Base-by-base conservation (phyloP, 2,888 invertebrate species). In the Leptopilina drosophilae region DNA sequence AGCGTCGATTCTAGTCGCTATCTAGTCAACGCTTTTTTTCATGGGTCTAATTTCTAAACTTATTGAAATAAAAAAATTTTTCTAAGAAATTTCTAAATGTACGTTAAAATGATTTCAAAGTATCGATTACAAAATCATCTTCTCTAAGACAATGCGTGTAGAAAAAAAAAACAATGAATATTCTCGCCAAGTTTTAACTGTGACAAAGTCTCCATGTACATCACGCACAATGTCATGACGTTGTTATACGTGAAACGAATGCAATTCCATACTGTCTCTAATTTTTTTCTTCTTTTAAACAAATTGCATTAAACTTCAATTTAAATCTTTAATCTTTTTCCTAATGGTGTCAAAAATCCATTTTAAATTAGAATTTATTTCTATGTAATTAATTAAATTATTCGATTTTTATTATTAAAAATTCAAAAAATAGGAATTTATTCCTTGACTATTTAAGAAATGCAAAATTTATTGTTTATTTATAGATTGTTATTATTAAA, bases 161-260 rank as follows among this genome's bases (percentile, higher is more conserved):
- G 33, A 42, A 33, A 40, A 11, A 49, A 49, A 49, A 56, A 40
- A 9, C 56, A n/a, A 73, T 73, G 53, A 7, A 26, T 12, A 14
- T 15, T 53, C 73, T 56, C 73, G 56, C 26, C n/a, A 73, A 73
- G 40, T 53, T 53, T 49, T 49, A 69, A 56, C 73, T 33, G 73
- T 56, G 69, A 20, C 40, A 75, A 69, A 73, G 62, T 78, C 53
- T 14, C 65, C 53, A 78, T 75, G 73, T 69, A 33, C 42, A 69
- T 73, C 78, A 78, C 78, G 75, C 65, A 59, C 78, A 14, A 40
- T 14, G 42, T 26, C 64, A 56, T 73, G 64, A 69, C 73, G 56
- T 46, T 56, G 33, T 12, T 33, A 56, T 42, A 77, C 77, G 77
- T 77, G 67, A 53, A 15, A 65, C 20, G 78, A 75, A 75, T 78